phyloP scores from a whole-genome alignment of 2,797 vertebrate genomes.

The Gadopsis bispinosus region DNA sequence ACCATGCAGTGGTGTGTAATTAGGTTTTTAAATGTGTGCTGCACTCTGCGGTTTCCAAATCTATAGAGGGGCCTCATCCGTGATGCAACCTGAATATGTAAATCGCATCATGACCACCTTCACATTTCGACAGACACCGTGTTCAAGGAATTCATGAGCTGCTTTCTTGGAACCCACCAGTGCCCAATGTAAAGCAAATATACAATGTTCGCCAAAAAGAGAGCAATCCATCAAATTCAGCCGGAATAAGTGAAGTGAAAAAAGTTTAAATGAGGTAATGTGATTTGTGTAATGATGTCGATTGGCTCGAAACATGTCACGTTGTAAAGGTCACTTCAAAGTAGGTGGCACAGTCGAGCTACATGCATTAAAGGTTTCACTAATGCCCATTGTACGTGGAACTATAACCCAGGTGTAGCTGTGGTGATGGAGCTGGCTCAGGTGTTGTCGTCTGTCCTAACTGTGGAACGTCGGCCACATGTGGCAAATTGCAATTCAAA shows the following conservation, averaged over 20 bases:
- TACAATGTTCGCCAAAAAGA: not conserved
- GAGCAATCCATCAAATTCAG: not conserved
- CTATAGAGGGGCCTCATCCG: not conserved
- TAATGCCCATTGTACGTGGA: not conserved
- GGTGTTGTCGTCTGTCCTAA: no score
- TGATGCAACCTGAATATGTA: slow-evolving; percentile 21
- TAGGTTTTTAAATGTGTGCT: slow-evolving; percentile 25
- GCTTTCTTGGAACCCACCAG: not conserved
- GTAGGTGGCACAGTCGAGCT: not conserved
- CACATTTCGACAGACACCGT: not conserved
- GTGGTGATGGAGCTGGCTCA: not conserved
- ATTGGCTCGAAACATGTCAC: not conserved
- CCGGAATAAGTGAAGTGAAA: not conserved
- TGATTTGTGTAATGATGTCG: not conserved
- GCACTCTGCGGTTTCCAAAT: slow-evolving; percentile 4
- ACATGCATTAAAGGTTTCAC: not conserved
- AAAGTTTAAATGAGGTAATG: not conserved
- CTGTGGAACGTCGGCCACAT: no score
- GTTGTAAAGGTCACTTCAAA: not conserved
- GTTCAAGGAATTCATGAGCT: not conserved
- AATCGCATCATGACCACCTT: slow-evolving; percentile 13
- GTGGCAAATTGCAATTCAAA: no score
- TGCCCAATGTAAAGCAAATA: not conserved
- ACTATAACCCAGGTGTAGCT: no score
- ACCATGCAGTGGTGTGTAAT: slow-evolving; percentile 21